These are phyloP conservation scores for Myoxocephalus aenaeus DNA, from an alignment of 2,797 vertebrate species.

Conservation along the genomic window DNA sequence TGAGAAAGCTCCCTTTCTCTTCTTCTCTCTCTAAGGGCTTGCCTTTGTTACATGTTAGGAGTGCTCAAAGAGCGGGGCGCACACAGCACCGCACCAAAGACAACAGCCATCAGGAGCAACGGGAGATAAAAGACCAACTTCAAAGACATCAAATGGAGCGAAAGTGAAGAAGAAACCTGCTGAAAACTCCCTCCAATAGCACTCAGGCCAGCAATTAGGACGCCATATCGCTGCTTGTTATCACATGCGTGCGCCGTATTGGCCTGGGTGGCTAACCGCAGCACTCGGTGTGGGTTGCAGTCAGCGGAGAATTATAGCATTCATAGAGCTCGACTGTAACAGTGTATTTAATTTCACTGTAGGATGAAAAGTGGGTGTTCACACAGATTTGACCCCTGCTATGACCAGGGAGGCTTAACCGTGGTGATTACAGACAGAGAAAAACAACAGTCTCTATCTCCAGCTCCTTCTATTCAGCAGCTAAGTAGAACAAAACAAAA, in stretches of 20 bases:
- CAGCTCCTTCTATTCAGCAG: slow-evolving; percentile 67
- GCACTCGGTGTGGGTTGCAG: slow-evolving; percentile 77
- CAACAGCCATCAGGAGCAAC: slow-evolving; percentile 85
- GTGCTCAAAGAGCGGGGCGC: slow-evolving; percentile 79
- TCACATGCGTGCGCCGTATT: slow-evolving; percentile 55
- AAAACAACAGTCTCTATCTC: slow-evolving; percentile 74
- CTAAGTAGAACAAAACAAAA: slow-evolving; percentile 80
- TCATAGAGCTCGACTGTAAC: slow-evolving; percentile 62
- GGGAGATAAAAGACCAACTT: slow-evolving; percentile 84
- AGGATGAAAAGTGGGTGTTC: slow-evolving; percentile 83
- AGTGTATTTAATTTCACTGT: slow-evolving; percentile 78
- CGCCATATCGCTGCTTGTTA: slow-evolving; percentile 70
- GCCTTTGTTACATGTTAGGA: slow-evolving; percentile 84
- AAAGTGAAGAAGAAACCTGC: slow-evolving; percentile 83
- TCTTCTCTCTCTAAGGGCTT: slow-evolving; percentile 75
- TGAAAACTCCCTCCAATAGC: slow-evolving; percentile 81
- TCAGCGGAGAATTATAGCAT: slow-evolving; percentile 69
- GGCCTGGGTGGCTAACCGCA: slow-evolving; percentile 75
- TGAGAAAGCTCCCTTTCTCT: slow-evolving; percentile 58
- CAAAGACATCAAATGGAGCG: slow-evolving; percentile 83
- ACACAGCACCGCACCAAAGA: slow-evolving; percentile 81
- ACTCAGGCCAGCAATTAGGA: slow-evolving; percentile 84
- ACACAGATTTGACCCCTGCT: slow-evolving; percentile 74
- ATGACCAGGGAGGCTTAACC: slow-evolving; percentile 70
- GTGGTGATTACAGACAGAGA: slow-evolving; percentile 74